Percentiles rank a stretch among this genome's conserved stretches.
Conservation (phyloP, 2,888 invertebrate species). For the Ceraclea dissimilis region DNA sequence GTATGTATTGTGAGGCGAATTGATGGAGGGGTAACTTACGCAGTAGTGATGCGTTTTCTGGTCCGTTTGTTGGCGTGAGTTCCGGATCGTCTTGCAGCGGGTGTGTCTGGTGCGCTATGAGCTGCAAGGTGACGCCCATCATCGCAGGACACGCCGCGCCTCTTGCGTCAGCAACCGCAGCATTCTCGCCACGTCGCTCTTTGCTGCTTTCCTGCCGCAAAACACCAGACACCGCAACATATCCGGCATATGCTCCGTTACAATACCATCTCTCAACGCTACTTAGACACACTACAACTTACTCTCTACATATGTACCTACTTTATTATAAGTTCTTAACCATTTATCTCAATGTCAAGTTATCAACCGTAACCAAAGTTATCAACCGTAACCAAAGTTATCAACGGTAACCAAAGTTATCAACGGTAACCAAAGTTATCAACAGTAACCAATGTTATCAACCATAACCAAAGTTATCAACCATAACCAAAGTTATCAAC, state of each 20-base stretch:
- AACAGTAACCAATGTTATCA: no score
- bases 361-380: no score
- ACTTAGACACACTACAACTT: no score
- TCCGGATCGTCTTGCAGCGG: constrained; percentile 12
- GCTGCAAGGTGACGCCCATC: background rate
- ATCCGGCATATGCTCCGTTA: constrained; percentile 26
- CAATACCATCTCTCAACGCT: constrained; percentile 18
- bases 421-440: no score
- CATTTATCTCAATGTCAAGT: no score
- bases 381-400: no score
- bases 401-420: no score
- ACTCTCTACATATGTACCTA: no score
- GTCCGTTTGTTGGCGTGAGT: constrained; percentile 16
- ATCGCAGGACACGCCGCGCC: background rate
- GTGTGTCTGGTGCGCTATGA: background rate
- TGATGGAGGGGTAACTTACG: constrained; percentile 14
- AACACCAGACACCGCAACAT: constrained; percentile 24
- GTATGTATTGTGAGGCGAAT: no score
- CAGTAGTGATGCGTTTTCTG: constrained; percentile 19
- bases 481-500: no score
- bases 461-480: no score
- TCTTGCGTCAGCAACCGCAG: constrained; percentile 28
- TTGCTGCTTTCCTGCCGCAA: constrained; percentile 33
- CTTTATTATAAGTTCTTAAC: no score
- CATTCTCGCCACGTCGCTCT: constrained; percentile 41